phyloP scores from a whole-genome alignment of 2,797 vertebrate genomes.

The Epinephelus malabaricus region DNA sequence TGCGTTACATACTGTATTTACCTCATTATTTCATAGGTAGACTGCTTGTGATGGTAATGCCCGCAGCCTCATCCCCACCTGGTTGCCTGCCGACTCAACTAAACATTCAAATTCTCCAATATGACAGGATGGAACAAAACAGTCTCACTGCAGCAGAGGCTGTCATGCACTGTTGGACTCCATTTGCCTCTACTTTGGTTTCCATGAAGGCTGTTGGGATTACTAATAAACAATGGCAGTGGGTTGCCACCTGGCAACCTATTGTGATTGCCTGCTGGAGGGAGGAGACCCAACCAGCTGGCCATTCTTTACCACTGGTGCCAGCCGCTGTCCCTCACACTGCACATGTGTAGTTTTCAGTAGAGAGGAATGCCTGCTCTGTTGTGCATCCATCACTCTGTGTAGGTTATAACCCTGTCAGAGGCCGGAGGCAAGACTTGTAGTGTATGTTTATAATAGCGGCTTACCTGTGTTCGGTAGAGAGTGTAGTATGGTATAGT shows the following conservation, averaged over 20 bases:
- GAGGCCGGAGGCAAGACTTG: conserved; percentile 38
- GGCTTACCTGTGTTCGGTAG: conserved; percentile 47
- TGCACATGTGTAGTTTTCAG: conserved; percentile 40
- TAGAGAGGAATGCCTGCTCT: conserved; percentile 28
- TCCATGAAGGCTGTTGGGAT: conserved; percentile 67
- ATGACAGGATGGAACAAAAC: conserved; percentile 46
- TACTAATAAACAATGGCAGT: conserved; percentile 82
- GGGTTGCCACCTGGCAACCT: conserved; percentile 63
- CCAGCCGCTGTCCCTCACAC: conserved; percentile 48
- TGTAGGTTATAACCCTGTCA: conserved; percentile 56
- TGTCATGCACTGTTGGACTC: conserved; percentile 58
- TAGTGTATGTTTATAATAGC: conserved; percentile 37
- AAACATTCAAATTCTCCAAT: conserved; percentile 44
- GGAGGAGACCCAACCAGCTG: conserved; percentile 73
- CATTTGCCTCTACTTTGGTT: conserved; percentile 53
- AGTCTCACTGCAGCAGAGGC: conserved; percentile 49
- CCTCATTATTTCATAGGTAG: conserved; percentile 66
- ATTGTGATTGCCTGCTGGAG: conserved; percentile 60
- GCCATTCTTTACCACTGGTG: conserved; percentile 50
- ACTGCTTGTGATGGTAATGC: conserved; percentile 51
- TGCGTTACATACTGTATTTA: conserved; percentile 17
- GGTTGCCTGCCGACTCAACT: conserved; percentile 43
- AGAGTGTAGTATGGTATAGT: conserved; percentile 25
- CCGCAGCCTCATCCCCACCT: conserved; percentile 44
- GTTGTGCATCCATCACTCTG: conserved; percentile 44